Base-by-base conservation (phyloP, 2,888 invertebrate genomes). In the Platycheirus rosarum region DNA sequence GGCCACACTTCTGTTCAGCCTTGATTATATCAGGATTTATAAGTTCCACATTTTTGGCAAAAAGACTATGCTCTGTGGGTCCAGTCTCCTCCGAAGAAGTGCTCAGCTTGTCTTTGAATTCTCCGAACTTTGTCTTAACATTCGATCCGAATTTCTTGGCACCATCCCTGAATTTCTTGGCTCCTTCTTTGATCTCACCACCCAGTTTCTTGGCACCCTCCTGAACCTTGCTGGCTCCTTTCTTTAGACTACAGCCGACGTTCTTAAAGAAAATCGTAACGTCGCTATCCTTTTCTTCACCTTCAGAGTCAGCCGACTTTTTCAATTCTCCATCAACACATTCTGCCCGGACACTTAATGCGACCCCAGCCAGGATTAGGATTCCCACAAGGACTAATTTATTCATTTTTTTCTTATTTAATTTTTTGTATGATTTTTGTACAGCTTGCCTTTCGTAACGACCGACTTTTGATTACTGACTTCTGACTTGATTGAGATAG, bases 1-100 rank as follows among this genome's bases (percentile, higher is more conserved):
- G 88, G 11, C 89, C 89, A 78, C 89, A 89, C 53, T 87, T 87
- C 35, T 88, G 88, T 60, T 89, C 88, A 11, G 88, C 87, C 84
- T 87, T 89, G 23, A 88, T 85, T 4, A 88, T 79, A 68, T 89
- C 89, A 0, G 89, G 88, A 85, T 89, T 87, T 35, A 89, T 88
- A 2, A 89, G 77, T 79, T 89, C 89, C 8, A 88, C 88, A 71
- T 88, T 88, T 2, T 16, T n/a, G 74, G 87, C 87, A 5, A 87
- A 42, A 2, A 88, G 85, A 53, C 85, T 85, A n/a, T 65, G 63
- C 13, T 16, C 35, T 16, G 86, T 86, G 13, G 85, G 85, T 40
- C 66, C 68, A 49, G 85, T 77, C 44, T 88, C 87, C 73, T 88
- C 88, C 0, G 88, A 88, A 11, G 88, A 88, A 37, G 86, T 84